Evolutionary conservation across 2,888 invertebrate genomes (phyloP), one percentile per base, ranked within the genome.

Genomic region (Julus scanicus): DNA sequence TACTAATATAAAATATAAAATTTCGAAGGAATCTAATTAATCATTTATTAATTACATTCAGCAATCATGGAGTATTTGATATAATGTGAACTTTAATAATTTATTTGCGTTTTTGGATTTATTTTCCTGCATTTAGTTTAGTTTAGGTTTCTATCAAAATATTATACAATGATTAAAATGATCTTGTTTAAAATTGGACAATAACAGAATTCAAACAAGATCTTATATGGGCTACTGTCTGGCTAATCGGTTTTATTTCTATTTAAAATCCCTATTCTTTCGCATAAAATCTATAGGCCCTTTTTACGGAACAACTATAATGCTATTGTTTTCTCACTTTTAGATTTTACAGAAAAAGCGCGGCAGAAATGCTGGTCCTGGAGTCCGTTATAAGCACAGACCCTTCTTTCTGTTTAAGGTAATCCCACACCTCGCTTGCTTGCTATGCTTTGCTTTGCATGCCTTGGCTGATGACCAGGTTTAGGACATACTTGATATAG

Each of bases 331-430:
- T 95, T 95, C 95, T 95, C 95, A 95, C 95, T 95, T 97, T 96
- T 97, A 97, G 97, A 97, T 97, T 96, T 97, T 97, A 96, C 97
- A 97, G 97, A 97, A 97, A 97, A 97, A 97, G 96, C 96, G 97
- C 96, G 97, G 97, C 97, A 95, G 97, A 97, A 95, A 96, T 97
- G 94, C 96, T 97, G 95, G 95, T 96, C 96, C 96, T 94, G 97
- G 97, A 94, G 94, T 95, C 94, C 94, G 94, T 93, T 93, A 94
- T 95, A 96, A 96, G 96, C 89, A 89, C 89, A 97, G 96, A 95
- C 94, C 94, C 93, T 95, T 94, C 95, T 96, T 97, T 95, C 97
- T 97, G 96, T 96, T 97, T 96, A 97, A 97, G 97, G 97, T 97
- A 97, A 97, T 89, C 89, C 88, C 88, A 88, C 88, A 87, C 89